phyloP scores from a whole-genome alignment of 2,888 invertebrate genomes.

The Hirtodrosophila alboralis region DNA sequence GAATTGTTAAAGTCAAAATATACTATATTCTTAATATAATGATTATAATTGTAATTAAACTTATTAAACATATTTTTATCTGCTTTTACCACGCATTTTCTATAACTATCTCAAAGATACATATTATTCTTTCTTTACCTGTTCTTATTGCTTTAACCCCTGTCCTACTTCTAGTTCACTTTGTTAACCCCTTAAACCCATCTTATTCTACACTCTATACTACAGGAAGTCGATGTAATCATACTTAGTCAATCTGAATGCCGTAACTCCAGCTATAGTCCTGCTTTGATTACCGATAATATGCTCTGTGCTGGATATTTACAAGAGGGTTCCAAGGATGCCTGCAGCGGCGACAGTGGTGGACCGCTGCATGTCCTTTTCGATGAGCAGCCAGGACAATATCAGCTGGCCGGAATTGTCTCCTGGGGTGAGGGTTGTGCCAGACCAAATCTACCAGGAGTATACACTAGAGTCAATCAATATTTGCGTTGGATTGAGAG shows the following conservation, averaged over 20 bases:
- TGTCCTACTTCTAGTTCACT: no score
- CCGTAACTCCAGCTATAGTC: conserved; percentile 47
- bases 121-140: no score
- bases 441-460: conserved; percentile 59
- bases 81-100: no score
- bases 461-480: conserved; percentile 63
- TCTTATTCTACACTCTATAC: background rate
- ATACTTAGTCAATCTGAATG: conserved; percentile 56
- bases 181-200: background rate
- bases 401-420: conserved; percentile 64
- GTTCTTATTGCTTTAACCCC: no score
- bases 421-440: conserved; percentile 70
- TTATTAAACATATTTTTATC: no score
- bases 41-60: no score
- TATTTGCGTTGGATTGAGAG: conserved; percentile 52
- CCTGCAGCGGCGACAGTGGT: conserved; percentile 63
- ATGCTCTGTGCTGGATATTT: conserved; percentile 76
- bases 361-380: conserved; percentile 53
- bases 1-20: no score
- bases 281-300: conserved; percentile 68
- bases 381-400: conserved; percentile 45
- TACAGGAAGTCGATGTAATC: conserved; percentile 78
- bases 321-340: conserved; percentile 40
- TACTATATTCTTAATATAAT: no score
- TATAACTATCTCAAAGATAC: no score